A percentile compares a stretch with the other conserved stretches of the same genome.
These are phyloP conservation scores for Zele albiditarsus DNA, from an alignment of 2,888 invertebrate species.

Conservation along the genomic window DNA sequence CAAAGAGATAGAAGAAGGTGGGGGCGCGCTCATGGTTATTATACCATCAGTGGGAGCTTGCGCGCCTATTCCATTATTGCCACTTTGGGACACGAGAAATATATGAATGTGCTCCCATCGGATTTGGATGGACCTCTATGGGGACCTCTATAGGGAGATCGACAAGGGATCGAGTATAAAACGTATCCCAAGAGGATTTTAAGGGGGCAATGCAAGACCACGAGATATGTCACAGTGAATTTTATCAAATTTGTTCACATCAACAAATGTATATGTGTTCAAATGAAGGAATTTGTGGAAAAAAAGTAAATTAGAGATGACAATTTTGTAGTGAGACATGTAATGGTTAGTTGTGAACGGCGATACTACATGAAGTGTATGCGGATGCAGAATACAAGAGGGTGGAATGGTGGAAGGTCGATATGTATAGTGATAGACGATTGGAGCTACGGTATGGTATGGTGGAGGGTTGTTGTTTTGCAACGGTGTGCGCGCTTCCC, in stretches of 20 bases:
- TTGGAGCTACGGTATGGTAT: too few species aligned
- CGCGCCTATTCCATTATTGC: conserved; percentile 43
- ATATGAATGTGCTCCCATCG: conserved; percentile 31
- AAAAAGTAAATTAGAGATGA: too few species aligned
- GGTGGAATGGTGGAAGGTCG: too few species aligned
- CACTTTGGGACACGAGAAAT: conserved; percentile 40
- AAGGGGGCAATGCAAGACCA: not conserved
- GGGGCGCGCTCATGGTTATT: conserved; percentile 1
- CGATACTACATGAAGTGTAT: not conserved
- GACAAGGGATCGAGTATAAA: not conserved
- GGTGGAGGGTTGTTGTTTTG: conserved; percentile 57
- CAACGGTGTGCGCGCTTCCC: conserved; percentile 58
- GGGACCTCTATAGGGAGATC: conserved; percentile 30
- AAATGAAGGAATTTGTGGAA: conserved; percentile 53
- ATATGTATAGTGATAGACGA: too few species aligned
- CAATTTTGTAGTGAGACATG: too few species aligned
- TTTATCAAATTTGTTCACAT: conserved; percentile 6
- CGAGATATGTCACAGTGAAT: not conserved
- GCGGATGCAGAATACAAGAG: conserved; percentile 21
- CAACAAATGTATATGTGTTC: conserved; percentile 19
- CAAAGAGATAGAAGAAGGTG: not conserved
- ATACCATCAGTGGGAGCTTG: conserved; percentile 14
- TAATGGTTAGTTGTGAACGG: too few species aligned
- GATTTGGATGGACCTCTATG: conserved; percentile 34
- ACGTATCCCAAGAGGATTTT: conserved; percentile 23